Evolutionary conservation across 1,140 invertebrate species (phyloP), one percentile per base, ranked within the genome.

Genomic region (Temnothorax nylanderi): DNA sequence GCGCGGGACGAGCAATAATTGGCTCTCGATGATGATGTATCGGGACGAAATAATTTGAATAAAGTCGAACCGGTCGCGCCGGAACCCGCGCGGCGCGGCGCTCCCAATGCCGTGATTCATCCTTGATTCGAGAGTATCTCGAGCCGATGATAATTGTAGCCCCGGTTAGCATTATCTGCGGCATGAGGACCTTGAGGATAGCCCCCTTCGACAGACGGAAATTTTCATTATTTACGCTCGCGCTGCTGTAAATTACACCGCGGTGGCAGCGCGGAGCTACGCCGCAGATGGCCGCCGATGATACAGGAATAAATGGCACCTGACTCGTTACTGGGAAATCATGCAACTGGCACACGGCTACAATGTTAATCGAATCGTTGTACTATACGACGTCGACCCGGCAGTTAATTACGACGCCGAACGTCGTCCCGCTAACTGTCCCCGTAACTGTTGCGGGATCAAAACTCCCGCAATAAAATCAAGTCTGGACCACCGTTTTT

Each of bases 11-110:
- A 74, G 76, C 58, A 76, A 91, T 91, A 91, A 91, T 91, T 91
- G 89, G 76, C 67, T 85, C 21, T 18, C 89, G 76, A 87, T 87
- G 85, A 91, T 91, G 89, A 91, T 91, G 71, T 88, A 91, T 84
- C 49, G 58, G 44, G 62, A 75, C 64, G 18, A 88, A 91, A 91
- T 84, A 81, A 91, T 90, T 91, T 86, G 77, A 88, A 49, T 60
- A 69, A 74, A 56, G 32, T 74, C 64, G 37, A 87, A 87, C 64
- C 85, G 49, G 71, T 82, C 47, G 60, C 71, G n/a, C 32, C 16
- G 49, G 13, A 1, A 51, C 2, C 51, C 44, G 76, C n/a, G 47
- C 44, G 13, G 34, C 77, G 26, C 3, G 13, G 34, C 77, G 26
- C 6, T 18, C 11, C 58, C 85, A 32, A 51, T 26, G 49, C 8